A percentile compares a stretch with the other conserved stretches of the same genome.
These are phyloP conservation scores for Orientallactaga bullata DNA, from an alignment of 2,113 vertebrate genomes.

Conservation along the genomic window DNA sequence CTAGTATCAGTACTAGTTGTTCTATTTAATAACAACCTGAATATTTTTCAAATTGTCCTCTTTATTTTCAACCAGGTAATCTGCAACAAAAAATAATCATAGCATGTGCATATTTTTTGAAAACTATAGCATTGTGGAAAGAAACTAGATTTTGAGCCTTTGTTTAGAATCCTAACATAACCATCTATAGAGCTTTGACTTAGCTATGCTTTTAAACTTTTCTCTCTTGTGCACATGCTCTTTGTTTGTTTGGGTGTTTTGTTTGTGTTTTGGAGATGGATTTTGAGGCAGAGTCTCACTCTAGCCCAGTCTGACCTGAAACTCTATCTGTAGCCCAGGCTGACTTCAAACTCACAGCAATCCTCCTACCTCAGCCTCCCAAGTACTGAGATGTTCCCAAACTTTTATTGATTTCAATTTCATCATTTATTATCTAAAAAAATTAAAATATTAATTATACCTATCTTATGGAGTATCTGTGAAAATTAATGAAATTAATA, in stretches of 20 bases:
- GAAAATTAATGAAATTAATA: conserved; percentile 13
- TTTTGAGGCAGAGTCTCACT: no score
- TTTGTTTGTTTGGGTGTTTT: no score
- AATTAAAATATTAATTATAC: background rate
- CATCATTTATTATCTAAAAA: background rate
- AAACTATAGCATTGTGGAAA: background rate
- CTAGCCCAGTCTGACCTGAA: no score
- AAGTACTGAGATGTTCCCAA: background rate
- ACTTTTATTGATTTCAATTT: background rate
- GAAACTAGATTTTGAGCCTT: background rate
- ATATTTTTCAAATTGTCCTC: background rate
- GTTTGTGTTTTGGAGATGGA: no score
- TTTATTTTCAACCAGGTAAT: background rate
- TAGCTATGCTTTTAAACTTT: no score
- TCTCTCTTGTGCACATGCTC: no score
- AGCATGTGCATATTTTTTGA: background rate
- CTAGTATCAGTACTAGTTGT: background rate
- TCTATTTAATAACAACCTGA: background rate
- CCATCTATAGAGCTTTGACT: background rate
- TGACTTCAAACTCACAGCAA: no score
- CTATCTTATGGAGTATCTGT: background rate
- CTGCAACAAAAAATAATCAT: background rate
- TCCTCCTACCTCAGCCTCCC: no score
- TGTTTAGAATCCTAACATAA: background rate
- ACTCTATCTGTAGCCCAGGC: no score